These are phyloP conservation scores for Xestia sexstrigata DNA, from an alignment of 2,888 invertebrate species.

Conservation along the genomic window DNA sequence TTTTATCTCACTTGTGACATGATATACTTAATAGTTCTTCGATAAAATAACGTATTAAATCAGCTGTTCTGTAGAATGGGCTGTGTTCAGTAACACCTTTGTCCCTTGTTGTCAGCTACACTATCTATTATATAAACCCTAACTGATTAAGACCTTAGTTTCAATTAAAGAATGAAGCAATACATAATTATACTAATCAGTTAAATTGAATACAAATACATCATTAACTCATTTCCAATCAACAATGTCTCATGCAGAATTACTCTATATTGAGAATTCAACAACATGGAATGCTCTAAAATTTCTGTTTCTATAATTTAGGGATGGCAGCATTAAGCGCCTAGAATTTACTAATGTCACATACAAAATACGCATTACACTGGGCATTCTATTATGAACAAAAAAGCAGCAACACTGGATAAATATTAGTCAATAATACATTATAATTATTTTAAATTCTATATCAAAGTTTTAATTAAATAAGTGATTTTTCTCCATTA, in stretches of 20 bases:
- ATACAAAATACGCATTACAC: slow-evolving; percentile 78
- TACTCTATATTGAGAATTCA: slow-evolving; percentile 75
- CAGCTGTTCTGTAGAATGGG: slow-evolving; percentile 46
- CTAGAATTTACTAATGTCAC: slow-evolving; percentile 77
- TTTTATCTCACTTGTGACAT: slow-evolving; percentile 59
- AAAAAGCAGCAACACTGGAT: slow-evolving; percentile 74
- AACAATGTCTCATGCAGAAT: slow-evolving; percentile 75
- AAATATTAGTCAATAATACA: slow-evolving; percentile 71
- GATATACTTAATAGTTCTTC: slow-evolving; percentile 50
- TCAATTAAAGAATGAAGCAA: slow-evolving; percentile 76
- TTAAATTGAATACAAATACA: slow-evolving; percentile 78
- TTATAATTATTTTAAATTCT: slow-evolving; percentile 66
- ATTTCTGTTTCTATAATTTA: slow-evolving; percentile 75
- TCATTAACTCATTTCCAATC: slow-evolving; percentile 74
- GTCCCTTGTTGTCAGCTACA: slow-evolving; percentile 57
- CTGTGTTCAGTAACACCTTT: slow-evolving; percentile 46
- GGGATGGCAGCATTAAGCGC: slow-evolving; percentile 55
- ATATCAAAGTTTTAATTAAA: slow-evolving; percentile 64
- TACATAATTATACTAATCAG: slow-evolving; percentile 79
- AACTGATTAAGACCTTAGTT: slow-evolving; percentile 72
- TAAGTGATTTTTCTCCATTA: slow-evolving; percentile 63
- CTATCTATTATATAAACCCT: slow-evolving; percentile 65
- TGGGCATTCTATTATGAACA: slow-evolving; percentile 75
- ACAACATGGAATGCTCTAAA: slow-evolving; percentile 85
- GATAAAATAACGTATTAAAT: slow-evolving; percentile 45